Evolutionary conservation across 2,113 vertebrate genomes (phyloP), one percentile per base, ranked within the genome.

Genomic region (Antigone vipio): DNA sequence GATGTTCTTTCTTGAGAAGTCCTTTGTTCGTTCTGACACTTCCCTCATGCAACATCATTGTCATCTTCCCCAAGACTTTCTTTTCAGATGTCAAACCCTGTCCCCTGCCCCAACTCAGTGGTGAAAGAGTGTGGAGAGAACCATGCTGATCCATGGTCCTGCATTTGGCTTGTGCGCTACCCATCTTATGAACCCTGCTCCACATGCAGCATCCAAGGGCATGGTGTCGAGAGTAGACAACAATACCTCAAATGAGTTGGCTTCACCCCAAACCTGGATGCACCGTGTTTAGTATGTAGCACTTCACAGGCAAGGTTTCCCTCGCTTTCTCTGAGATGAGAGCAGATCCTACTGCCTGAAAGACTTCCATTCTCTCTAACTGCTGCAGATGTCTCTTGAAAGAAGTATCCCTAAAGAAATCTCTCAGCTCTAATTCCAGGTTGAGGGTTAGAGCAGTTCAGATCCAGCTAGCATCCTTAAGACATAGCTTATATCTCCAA

Each of bases 21-120:
- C 15, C 24, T 68, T 63, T 63, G 9, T 40, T 88, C 24, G 42
- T 24, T 34, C 44, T 77, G 22, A 78, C 17, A 20, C 49, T 78
- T 78, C 53, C 47, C 9, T 59, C n/a, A 11, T 59, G 34, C 30
- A 64, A 23, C 30, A 44, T 38, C 26, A 29, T 27, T 71, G 27
- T 64, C 14, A 23, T 64, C 26, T 74, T 79, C n/a, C 22, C 13
- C 50, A 75, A 34, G 47, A 9, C 44, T 64, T 79, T 56, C 19
- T 35, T 91, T 83, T 63, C 24, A 52, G 34, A 11, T 52, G 35
- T 45, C 53, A 63, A 68, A 78, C 24, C 17, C 47, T 34, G 17
- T 63, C 23, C 30, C 21, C 21, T 29, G 15, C 24, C 15, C 16
- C 2, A 1, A 13, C 21, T 35, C 29, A 44, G 0, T 24, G 21